These are phyloP conservation scores for Drosophila macrospina DNA, from an alignment of 2,888 invertebrate genomes.

Conservation along the genomic window DNA sequence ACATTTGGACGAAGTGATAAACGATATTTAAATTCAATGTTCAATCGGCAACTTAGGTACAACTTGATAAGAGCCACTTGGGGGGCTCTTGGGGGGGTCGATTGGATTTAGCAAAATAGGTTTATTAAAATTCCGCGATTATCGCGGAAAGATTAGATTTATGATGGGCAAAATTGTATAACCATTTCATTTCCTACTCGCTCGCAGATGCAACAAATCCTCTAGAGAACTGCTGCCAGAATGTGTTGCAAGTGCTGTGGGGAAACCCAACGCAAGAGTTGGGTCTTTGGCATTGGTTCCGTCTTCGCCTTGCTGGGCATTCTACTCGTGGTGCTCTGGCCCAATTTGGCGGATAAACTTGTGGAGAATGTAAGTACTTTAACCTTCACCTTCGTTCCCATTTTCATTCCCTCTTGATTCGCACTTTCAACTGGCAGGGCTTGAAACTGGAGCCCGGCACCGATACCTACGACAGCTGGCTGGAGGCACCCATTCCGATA, in stretches of 20 bases:
- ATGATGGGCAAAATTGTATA: conserved; percentile 20
- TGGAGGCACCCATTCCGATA: conserved; percentile 93
- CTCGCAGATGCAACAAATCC: conserved; percentile 38
- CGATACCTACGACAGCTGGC: conserved; percentile 90
- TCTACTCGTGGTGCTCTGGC: conserved; percentile 81
- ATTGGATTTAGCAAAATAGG: conserved; percentile 27
- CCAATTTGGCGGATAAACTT: conserved; percentile 67
- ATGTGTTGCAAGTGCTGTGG: conserved; percentile 84
- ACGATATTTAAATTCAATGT: conserved; percentile 15
- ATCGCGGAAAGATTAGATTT: conserved; percentile 28
- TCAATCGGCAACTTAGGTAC: conserved; percentile 27
- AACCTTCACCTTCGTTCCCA: neutral
- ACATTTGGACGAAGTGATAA: conserved; percentile 36
- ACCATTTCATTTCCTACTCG: neutral
- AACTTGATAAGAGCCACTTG: conserved; percentile 34
- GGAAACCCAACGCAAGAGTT: conserved; percentile 82
- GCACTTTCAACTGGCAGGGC: conserved; percentile 86
- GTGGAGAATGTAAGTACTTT: conserved; percentile 77
- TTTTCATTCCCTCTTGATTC: no score
- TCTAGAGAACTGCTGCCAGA: conserved; percentile 7
- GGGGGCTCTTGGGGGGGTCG: conserved; percentile 37
- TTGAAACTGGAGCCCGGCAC: conserved; percentile 88
- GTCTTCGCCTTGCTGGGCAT: conserved; percentile 77
- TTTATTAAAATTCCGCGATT: conserved; percentile 43
- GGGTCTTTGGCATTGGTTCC: conserved; percentile 84